Evolutionary conservation across 2,888 invertebrate genomes (phyloP).

Genomic region (Drosophila prostipennis): DNA sequence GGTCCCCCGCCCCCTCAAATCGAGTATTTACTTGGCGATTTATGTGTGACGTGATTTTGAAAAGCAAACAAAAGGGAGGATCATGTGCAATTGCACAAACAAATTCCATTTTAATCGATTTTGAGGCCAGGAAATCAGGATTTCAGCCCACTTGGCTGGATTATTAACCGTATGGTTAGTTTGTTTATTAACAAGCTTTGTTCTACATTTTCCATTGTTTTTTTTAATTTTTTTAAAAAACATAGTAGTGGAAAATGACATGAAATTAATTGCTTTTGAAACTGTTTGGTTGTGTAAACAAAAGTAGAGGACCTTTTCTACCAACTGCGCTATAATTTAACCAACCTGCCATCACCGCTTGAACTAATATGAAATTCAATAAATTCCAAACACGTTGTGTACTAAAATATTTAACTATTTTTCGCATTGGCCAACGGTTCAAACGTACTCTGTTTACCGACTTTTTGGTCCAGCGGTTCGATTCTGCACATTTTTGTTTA

Average conservation of each 20-base stretch:
- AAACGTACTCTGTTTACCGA: conserved; percentile 7
- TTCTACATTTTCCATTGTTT: background rate
- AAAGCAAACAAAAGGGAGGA: conserved; percentile 7
- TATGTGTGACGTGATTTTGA: conserved; percentile 5
- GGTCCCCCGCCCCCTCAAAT: too few relatives aligned
- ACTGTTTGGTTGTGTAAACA: background rate
- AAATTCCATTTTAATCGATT: conserved; percentile 8
- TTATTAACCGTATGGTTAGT: background rate
- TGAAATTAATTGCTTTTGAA: background rate
- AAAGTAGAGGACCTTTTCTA: background rate
- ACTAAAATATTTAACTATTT: conserved; percentile 9
- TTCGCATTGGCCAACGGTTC: conserved; percentile 8
- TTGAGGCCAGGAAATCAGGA: background rate
- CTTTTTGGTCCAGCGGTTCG: conserved; percentile 21
- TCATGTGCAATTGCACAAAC: background rate
- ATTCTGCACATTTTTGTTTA: conserved; percentile 22
- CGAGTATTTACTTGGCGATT: conserved; percentile 32
- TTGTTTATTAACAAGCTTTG: background rate
- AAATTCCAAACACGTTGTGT: conserved; percentile 8
- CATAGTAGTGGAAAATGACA: background rate
- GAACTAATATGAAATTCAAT: conserved; percentile 4
- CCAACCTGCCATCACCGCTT: background rate
- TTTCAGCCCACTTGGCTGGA: too few relatives aligned
- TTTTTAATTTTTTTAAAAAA: background rate
- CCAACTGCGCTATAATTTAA: background rate